A percentile compares a stretch with the other conserved stretches of the same genome.
These are phyloP conservation scores for Macrobrachium rosenbergii DNA, from an alignment of 1,140 invertebrate genomes.

Conservation along the genomic window DNA sequence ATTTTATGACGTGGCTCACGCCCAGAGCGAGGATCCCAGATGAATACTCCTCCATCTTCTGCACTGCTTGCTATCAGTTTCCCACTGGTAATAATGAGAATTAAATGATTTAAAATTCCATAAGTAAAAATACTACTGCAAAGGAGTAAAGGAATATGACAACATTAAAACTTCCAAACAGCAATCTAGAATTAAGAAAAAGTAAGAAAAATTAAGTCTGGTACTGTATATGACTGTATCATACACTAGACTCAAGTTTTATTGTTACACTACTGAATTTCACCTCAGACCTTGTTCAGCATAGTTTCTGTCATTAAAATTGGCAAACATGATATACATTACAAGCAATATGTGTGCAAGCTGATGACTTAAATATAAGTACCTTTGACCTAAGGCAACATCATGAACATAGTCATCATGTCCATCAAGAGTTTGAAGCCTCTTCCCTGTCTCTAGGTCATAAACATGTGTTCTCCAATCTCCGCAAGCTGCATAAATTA, in stretches of 20 bases:
- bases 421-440: conserved; percentile 46
- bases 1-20: conserved; percentile 53
- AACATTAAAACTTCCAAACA: no score
- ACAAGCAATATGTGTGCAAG: no score
- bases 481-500: conserved; percentile 61
- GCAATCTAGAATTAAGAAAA: no score
- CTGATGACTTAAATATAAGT: no score
- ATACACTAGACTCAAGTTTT: no score
- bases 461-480: conserved; percentile 63
- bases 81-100: conserved; percentile 34
- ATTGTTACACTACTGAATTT: no score
- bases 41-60: conserved; percentile 63
- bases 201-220: no score
- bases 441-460: conserved; percentile 60
- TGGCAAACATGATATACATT: no score
- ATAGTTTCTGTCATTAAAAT: no score
- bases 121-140: background rate
- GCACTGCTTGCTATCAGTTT: conserved; percentile 52
- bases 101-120: background rate
- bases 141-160: background rate
- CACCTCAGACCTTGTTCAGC: no score
- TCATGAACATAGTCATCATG: conserved; percentile 66
- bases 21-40: conserved; percentile 60
- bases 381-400: conserved; percentile 17
- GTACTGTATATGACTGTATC: no score